Conservation (phyloP, 2,888 invertebrate genomes). For the Hemicrepidius hirtus region DNA sequence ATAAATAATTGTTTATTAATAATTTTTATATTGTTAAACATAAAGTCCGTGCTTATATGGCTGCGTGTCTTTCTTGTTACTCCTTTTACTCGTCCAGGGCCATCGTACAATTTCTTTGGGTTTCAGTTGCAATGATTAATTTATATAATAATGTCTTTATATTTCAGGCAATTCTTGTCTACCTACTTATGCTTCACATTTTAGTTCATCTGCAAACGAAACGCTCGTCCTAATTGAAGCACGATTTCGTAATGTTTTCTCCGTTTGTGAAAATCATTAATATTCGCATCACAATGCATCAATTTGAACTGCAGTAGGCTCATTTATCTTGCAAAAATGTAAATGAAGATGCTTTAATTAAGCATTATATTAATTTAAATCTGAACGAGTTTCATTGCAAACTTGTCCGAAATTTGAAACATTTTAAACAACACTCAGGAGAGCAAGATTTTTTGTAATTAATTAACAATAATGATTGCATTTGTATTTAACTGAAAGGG, state of each 20-base stretch:
- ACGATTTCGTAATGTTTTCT: conserved; percentile 2
- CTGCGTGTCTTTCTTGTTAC: no score
- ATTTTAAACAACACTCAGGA: conserved; percentile 11
- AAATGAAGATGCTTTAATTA: conserved; percentile 51
- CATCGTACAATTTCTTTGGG: no score
- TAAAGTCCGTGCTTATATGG: no score
- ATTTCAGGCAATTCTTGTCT: no score
- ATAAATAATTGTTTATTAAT: no score
- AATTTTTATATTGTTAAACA: no score
- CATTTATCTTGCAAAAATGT: conserved; percentile 46
- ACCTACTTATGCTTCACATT: no score
- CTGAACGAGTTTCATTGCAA: conserved; percentile 42
- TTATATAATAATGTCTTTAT: background rate
- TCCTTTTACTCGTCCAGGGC: no score
- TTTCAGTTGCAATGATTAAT: no score
- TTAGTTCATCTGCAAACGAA: background rate
- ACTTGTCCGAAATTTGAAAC: conserved; percentile 37
- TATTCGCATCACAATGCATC: conserved; percentile 47
- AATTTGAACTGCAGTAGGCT: conserved; percentile 36
- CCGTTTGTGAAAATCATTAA: conserved; percentile 22
- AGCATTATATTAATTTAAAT: conserved; percentile 51
- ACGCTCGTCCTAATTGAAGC: background rate
- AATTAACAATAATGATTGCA: conserved; percentile 39
- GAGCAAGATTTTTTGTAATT: conserved; percentile 37
- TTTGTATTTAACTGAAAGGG: conserved; percentile 24